A percentile compares a stretch with the other conserved stretches of the same genome.
Conservation (phyloP, 2,888 invertebrate genomes). For the Standfussiana lucernea region DNA sequence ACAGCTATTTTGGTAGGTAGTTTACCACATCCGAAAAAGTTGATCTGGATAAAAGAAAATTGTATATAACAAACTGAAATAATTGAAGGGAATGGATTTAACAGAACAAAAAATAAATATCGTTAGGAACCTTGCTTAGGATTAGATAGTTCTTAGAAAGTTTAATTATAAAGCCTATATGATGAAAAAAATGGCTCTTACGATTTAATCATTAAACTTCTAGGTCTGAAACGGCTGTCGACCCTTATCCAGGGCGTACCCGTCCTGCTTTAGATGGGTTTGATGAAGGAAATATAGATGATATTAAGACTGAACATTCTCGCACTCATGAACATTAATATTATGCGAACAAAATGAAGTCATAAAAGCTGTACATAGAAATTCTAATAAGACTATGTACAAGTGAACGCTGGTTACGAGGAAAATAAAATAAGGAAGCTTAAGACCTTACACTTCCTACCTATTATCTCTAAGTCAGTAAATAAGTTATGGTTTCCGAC, state of each 20-base stretch:
- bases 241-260: background rate
- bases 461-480: conserved; percentile 47
- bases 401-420: conserved; percentile 44
- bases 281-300: conserved; percentile 33
- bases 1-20: conserved; percentile 41
- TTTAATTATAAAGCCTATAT: background rate
- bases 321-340: conserved; percentile 31
- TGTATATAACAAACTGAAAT: conserved; percentile 6
- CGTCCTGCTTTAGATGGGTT: conserved; percentile 7
- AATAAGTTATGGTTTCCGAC: conserved; percentile 45
- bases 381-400: conserved; percentile 41
- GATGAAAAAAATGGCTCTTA: conserved; percentile 13
- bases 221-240: background rate
- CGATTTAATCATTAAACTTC: background rate
- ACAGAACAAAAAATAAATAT: background rate
- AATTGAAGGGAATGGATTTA: conserved; percentile 13
- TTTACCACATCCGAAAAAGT: conserved; percentile 22
- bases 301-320: conserved; percentile 17
- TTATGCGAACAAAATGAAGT: conserved; percentile 41
- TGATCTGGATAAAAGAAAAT: conserved; percentile 51
- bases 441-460: conserved; percentile 56
- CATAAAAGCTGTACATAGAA: conserved; percentile 20
- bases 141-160: conserved; percentile 2
- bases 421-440: conserved; percentile 61
- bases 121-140: background rate